Evolutionary conservation across 2,113 vertebrate genomes (phyloP).

Genomic region (Pedetes capensis): DNA sequence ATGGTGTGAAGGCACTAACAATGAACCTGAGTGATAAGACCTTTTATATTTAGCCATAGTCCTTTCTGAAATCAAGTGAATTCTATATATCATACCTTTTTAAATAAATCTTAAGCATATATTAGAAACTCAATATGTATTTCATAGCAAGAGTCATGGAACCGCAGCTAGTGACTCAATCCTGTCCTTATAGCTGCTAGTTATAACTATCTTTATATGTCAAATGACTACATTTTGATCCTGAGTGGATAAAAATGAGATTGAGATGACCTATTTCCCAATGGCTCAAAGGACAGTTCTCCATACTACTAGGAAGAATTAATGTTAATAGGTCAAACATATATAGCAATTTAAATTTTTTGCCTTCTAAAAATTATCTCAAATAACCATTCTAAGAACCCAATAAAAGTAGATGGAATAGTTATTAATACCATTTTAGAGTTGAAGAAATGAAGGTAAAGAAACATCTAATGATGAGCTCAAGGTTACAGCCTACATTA

Average conservation of each 20-base stretch:
- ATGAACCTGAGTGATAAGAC: background rate
- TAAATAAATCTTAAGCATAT: background rate
- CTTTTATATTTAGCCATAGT: background rate
- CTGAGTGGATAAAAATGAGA: background rate
- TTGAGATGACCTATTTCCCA: background rate
- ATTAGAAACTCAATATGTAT: background rate
- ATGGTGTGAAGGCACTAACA: background rate
- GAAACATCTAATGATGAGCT: background rate
- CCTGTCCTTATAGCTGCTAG: background rate
- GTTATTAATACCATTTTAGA: background rate
- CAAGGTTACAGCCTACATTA: background rate
- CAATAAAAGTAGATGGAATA: background rate
- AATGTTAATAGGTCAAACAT: background rate
- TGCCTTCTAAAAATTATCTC: background rate
- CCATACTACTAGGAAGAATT: background rate
- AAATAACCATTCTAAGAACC: background rate
- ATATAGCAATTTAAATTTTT: background rate
- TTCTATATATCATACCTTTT: background rate
- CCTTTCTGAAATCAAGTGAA: background rate
- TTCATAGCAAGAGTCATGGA: background rate
- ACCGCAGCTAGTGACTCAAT: background rate
- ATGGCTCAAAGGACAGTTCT: background rate
- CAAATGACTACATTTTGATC: background rate
- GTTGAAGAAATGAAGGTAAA: background rate
- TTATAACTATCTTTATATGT: background rate